Evolutionary conservation across 2,113 vertebrate genomes (phyloP), one percentile per base, ranked within the genome.

Genomic region (Capra hircus): DNA sequence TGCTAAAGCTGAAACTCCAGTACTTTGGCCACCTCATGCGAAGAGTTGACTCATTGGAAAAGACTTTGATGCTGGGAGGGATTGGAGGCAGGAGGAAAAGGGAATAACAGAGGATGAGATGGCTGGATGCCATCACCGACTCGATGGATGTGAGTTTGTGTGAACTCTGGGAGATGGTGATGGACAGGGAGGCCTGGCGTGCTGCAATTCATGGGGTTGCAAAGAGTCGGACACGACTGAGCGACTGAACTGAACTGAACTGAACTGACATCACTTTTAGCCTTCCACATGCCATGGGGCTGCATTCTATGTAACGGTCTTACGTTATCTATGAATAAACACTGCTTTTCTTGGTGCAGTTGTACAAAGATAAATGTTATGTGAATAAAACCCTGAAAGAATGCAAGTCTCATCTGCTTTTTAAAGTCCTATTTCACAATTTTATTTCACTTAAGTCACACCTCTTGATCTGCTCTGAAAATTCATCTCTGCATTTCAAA

Each of bases 401-500:
- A 77, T 14, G n/a, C 6, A 62, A 40, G 62, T 93, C 27, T 86
- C 21, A 55, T 77, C 59, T 83, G 30, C n/a, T 67, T 92, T 82
- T 74, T 55, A 43, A 89, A 96, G 80, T 28, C 7, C 23, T 48
- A 9, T 80, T 94, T 90, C 50, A 89, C n/a, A 52, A 53, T 85
- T 97, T 88, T 84, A 55, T 78, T 88, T 78, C 19, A 55, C 17
- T 91, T 60, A 85, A 62, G 27, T 92, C 40, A 60, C 36, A 50
- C 27, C 9, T 62, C 5, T 88, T 50, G 77, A 50, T 45, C n/a
- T 94, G 36, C 60, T 59, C 25, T 81, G 21, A 36, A 71, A 84
- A 28, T 50, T 94, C 33, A 59, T 19, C n/a, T 60, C 57, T 1
- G 53, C 8, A 77, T 85, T 90, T 94, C 88, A 81, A 97, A 96